Evolutionary conservation across 2,113 vertebrate species (phyloP), one percentile per base, ranked within the genome.

Genomic region (Castor canadensis): DNA sequence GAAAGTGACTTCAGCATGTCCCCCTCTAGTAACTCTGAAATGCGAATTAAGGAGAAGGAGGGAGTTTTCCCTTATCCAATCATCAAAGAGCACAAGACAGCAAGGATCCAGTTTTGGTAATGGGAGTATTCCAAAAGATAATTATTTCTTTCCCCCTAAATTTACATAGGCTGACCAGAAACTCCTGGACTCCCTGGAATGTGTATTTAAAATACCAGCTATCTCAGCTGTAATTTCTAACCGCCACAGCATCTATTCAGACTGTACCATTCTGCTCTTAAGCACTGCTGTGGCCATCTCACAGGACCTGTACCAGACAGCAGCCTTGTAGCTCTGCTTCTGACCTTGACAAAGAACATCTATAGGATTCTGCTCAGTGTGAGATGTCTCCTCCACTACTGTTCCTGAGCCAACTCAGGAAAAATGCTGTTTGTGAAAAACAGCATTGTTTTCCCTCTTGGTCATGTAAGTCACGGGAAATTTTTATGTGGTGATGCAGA

Each of bases 401-500:
- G 77, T 81, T 81, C 56, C 52, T 9, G 54, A 91, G 88, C 91
- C 79, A 62, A 89, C n/a, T n/a, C n/a, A n/a, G n/a, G n/a, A n/a
- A 49, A 69, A n/a, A 62, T 52, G 89, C 87, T 79, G 52, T 76
- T 93, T 87, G 52, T 96, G 94, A 97, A 95, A 96, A 95, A 54
- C 56, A 72, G 40, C 60, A 85, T 94, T 96, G 83, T 96, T 96
- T 96, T 84, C 60, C 83, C 43, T 93, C 79, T 77, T 69, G 60
- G 58, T 75, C 72, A 8, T 92, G 49, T 40, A 89, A 97, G 64
- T 95, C 75, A 93, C 73, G 87, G 83, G 75, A 94, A 97, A 98
- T 95, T 96, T 96, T 96, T 97, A 76, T 95, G 93, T n/a, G 32
- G 66, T 97, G 88, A 96, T 91, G 66, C 89, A 97, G 83, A 95